Evolutionary conservation across 2,888 invertebrate genomes (phyloP), one percentile per base, ranked within the genome.

Genomic region (Schrankia costaestrigalis): DNA sequence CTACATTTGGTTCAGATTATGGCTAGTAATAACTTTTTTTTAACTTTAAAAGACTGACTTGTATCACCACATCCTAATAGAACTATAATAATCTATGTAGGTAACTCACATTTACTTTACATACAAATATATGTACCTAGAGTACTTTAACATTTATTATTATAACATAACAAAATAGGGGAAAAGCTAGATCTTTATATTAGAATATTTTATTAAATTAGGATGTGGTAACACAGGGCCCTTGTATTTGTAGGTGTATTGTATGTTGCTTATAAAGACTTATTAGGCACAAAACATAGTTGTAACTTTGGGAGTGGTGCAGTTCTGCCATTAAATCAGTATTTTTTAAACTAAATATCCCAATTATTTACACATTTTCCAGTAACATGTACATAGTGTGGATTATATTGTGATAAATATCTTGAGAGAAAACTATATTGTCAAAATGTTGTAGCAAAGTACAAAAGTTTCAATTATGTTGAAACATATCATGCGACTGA

Each of bases 1-100:
- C 90, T 11, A 87, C 87, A 15, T 82, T 83, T 57, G 80, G 79
- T 7, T 76, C 73, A 29, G 84, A 82, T 38, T 85, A 84, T 66
- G 83, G 82, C 50, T 87, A 86, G 79, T 40, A 39, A 33, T 35
- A 27, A 21, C 15, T 10, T 11, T 18, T 22, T 23, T 6, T 10
- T 21, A 12, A 10, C 22, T 11, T 11, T 14, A 19, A 25, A 23
- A 31, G 26, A 26, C 23, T 30, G 25, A 37, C 24, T 19, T 32
- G 19, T 30, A 14, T 39, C 19, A 30, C 30, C 38, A 39, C 33
- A 26, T 25, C n/a, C 12, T 32, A 24, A 37, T 21, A 33, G 15
- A 24, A 3, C 4, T 9, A 14, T 22, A 13, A 23, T n/a, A 7
- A 3, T 23, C 11, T 11, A 10, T 2, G 10, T 3, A 23, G 3